A percentile compares a stretch with the other conserved stretches of the same genome.
Evolutionary conservation across 2,888 invertebrate species (phyloP).

Genomic region (Polymixis flavicincta): DNA sequence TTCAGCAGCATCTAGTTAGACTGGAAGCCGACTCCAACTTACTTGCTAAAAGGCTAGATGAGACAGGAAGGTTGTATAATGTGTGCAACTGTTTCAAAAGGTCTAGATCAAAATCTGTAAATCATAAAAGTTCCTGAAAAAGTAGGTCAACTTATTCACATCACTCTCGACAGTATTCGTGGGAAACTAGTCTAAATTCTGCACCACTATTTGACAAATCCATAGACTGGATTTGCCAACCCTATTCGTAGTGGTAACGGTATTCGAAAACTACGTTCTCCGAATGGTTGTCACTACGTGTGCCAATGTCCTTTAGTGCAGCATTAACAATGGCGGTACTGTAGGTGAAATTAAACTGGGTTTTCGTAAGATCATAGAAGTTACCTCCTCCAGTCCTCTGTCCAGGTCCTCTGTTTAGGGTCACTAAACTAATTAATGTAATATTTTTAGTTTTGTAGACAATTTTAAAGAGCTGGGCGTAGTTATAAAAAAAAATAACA

Average conservation of each 20-base stretch:
- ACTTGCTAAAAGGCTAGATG: too few relatives aligned
- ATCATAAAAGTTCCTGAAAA: neutral
- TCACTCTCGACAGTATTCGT: conserved; percentile 7
- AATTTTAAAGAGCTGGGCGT: too few relatives aligned
- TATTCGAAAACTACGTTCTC: conserved; percentile 57
- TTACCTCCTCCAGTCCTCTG: neutral
- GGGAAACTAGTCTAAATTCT: conserved; percentile 7
- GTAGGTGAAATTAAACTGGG: neutral
- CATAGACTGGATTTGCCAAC: conserved; percentile 29
- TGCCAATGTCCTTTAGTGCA: conserved; percentile 25
- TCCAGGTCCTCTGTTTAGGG: neutral
- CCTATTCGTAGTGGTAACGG: conserved; percentile 40
- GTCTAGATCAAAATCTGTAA: neutral
- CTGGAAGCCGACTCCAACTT: too few relatives aligned
- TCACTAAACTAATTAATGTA: neutral
- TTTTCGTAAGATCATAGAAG: neutral
- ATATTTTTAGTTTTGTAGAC: neutral
- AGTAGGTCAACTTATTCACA: neutral
- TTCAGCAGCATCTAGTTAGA: too few relatives aligned
- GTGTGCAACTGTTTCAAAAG: neutral
- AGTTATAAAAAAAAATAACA: neutral
- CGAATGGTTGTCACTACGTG: conserved; percentile 27
- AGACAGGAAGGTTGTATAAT: too few relatives aligned
- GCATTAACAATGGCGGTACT: conserved; percentile 14
- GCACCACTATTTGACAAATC: conserved; percentile 34